phyloP scores from a whole-genome alignment of 2,113 vertebrate species.

The Stictonetta naevosa region DNA sequence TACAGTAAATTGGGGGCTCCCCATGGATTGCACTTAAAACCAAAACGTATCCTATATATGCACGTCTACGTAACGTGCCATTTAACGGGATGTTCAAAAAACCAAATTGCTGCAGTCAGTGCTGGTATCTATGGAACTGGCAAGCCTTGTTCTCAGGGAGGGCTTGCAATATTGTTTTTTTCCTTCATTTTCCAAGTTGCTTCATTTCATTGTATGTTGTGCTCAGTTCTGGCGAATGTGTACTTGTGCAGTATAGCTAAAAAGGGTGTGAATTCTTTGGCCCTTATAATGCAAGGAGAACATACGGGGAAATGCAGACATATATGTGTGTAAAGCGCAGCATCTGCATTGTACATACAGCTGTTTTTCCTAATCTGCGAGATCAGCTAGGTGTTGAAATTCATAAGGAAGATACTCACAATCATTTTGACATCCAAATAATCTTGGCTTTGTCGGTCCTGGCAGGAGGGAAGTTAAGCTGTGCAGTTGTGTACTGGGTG shows the following conservation, averaged over 20 bases:
- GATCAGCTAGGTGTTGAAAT: background rate
- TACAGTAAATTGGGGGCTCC: background rate
- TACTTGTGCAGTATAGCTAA: background rate
- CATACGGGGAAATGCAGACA: background rate
- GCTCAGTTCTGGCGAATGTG: background rate
- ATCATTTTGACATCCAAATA: background rate
- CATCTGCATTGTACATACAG: background rate
- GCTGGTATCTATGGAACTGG: background rate
- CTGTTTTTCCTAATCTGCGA: background rate
- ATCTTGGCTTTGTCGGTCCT: background rate
- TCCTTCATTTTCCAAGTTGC: background rate
- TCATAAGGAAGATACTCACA: background rate
- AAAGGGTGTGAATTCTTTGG: background rate
- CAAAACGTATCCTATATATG: background rate
- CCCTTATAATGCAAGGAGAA: background rate
- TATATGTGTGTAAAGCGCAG: background rate
- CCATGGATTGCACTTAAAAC: background rate
- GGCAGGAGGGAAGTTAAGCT: background rate
- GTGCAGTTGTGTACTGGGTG: background rate
- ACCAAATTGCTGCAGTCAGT: background rate
- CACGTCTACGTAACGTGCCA: background rate
- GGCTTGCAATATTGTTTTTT: background rate
- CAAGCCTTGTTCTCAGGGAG: background rate
- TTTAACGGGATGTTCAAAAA: background rate
- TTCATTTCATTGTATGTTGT: background rate